These are phyloP conservation scores for Himantopus leucocephalus DNA, from an alignment of 2,113 vertebrate genomes.

Conservation along the genomic window DNA sequence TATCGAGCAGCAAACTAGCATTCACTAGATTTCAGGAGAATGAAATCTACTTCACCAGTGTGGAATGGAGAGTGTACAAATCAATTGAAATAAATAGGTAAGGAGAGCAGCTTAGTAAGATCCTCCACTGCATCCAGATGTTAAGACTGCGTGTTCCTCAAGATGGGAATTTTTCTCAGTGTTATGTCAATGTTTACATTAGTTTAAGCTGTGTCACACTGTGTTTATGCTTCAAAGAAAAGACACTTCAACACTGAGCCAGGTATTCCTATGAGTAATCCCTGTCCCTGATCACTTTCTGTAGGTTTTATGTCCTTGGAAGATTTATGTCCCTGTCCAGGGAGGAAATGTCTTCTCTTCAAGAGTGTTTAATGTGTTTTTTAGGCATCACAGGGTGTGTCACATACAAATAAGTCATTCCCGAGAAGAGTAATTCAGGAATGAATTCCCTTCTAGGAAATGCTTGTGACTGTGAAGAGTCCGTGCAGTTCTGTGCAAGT, in stretches of 20 bases:
- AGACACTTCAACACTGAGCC: neutral
- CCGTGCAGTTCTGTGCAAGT: neutral
- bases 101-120: neutral
- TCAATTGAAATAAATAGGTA: neutral
- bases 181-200: neutral
- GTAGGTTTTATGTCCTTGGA: neutral
- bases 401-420: neutral
- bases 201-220: neutral
- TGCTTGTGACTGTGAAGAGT: neutral
- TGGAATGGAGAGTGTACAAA: neutral
- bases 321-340: neutral
- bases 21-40: neutral
- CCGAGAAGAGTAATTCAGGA: neutral
- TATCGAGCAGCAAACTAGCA: neutral
- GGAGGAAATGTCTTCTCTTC: neutral
- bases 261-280: neutral
- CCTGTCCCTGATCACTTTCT: neutral
- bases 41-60: neutral
- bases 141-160: neutral
- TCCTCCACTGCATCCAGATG: neutral
- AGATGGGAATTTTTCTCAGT: neutral
- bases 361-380: neutral
- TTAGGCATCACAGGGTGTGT: neutral
- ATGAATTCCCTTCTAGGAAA: neutral
- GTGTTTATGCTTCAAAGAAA: neutral